phyloP scores from a whole-genome alignment of 2,888 invertebrate genomes.

The Siphlonurus alternatus region DNA sequence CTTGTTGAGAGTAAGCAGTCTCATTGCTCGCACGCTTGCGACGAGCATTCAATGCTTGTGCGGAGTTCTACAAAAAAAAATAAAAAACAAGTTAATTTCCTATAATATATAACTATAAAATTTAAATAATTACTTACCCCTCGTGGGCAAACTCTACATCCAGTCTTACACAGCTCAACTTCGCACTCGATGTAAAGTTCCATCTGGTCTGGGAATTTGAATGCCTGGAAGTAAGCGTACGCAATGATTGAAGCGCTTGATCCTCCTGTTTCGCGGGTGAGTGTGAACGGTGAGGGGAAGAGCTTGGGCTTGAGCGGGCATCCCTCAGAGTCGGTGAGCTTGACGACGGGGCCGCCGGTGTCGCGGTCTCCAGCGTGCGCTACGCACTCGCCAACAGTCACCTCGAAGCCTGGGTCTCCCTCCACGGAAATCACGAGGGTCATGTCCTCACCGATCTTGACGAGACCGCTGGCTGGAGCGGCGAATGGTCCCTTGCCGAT shows the following conservation, averaged over 20 bases:
- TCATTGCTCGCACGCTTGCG: background rate
- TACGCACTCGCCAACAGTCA: slow-evolving; percentile 56
- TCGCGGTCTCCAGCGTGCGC: slow-evolving; percentile 51
- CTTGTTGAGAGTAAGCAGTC: background rate
- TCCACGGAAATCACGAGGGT: slow-evolving; percentile 63
- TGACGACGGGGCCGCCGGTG: slow-evolving; percentile 35
- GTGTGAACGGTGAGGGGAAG: slow-evolving; percentile 59
- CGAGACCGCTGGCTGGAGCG: slow-evolving; percentile 57
- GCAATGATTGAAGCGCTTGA: slow-evolving; percentile 58
- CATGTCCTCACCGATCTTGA: slow-evolving; percentile 68
- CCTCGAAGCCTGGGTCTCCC: slow-evolving; percentile 62
- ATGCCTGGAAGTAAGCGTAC: slow-evolving; percentile 59
- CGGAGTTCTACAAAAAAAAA: background rate
- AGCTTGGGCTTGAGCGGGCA: slow-evolving; percentile 64
- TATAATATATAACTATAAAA: too few relatives aligned
- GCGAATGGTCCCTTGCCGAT: background rate
- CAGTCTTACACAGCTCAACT: slow-evolving; percentile 62
- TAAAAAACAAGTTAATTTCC: background rate
- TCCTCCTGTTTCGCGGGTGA: slow-evolving; percentile 54
- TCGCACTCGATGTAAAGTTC: slow-evolving; percentile 67
- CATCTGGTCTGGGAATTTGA: slow-evolving; percentile 74
- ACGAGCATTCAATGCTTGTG: too few relatives aligned
- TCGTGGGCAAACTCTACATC: slow-evolving; percentile 51
- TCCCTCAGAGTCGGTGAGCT: slow-evolving; percentile 55
- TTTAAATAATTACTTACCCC: too few relatives aligned